These are phyloP conservation scores for Brachyptera putata DNA, from an alignment of 2,888 invertebrate genomes.

Conservation along the genomic window DNA sequence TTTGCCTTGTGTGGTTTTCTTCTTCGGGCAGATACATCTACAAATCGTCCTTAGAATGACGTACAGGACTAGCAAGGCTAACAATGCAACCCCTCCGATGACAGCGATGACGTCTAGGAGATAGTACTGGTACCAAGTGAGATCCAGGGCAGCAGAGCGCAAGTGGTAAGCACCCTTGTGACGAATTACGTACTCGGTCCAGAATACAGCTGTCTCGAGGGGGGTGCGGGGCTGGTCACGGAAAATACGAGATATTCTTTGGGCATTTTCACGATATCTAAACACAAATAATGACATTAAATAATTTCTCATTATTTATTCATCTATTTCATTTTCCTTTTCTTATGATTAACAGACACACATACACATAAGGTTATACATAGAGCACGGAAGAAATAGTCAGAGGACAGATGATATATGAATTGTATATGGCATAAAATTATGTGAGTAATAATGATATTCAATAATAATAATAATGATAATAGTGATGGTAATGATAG, in stretches of 20 bases:
- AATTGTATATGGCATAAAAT: too few relatives aligned
- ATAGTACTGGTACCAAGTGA: conserved; percentile 45
- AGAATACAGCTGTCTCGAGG: conserved; percentile 57
- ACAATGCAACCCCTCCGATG: neutral
- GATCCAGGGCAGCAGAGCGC: conserved; percentile 44
- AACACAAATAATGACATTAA: too few relatives aligned
- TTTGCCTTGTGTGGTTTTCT: neutral
- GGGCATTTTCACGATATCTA: conserved; percentile 45
- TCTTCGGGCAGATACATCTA: neutral
- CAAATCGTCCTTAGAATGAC: neutral
- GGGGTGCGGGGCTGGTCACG: conserved; percentile 55
- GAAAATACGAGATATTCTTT: conserved; percentile 46
- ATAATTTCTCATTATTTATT: too few relatives aligned
- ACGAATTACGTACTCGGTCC: conserved; percentile 60
- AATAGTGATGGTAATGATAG: too few relatives aligned
- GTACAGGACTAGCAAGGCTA: neutral
- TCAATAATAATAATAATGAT: too few relatives aligned
- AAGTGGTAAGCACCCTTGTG: conserved; percentile 45
- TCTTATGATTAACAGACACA: too few relatives aligned
- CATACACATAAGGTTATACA: too few relatives aligned
- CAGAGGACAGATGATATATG: too few relatives aligned
- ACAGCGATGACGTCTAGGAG: conserved; percentile 38
- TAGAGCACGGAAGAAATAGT: too few relatives aligned
- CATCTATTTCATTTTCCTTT: too few relatives aligned
- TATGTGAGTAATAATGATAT: too few relatives aligned